Evolutionary conservation across 2,113 vertebrate species (phyloP).

Genomic region (Pygathrix nemaeus): DNA sequence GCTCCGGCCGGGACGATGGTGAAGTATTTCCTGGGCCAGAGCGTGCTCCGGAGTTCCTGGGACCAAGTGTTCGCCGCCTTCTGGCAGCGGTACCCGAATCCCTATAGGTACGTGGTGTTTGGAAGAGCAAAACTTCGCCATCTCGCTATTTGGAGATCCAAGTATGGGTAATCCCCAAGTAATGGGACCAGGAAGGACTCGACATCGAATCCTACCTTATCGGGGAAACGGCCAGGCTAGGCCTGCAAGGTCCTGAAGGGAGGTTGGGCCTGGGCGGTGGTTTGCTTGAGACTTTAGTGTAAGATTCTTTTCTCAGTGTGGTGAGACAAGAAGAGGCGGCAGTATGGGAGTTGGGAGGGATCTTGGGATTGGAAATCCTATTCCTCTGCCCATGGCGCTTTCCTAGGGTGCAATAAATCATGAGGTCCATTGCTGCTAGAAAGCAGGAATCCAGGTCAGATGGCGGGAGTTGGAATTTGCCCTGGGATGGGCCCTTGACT

Average conservation of each 20-base stretch:
- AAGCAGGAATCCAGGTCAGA: conserved; percentile 33
- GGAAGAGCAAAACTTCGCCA: background rate
- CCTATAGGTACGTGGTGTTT: conserved; percentile 89
- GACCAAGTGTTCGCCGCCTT: conserved; percentile 86
- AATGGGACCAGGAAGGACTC: background rate
- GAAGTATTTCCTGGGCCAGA: conserved; percentile 55
- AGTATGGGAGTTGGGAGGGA: background rate
- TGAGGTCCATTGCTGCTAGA: background rate
- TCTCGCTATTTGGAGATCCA: background rate
- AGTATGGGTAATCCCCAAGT: background rate
- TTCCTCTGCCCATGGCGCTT: background rate
- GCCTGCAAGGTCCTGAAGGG: background rate
- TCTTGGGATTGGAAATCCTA: background rate
- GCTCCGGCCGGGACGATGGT: conserved; percentile 87
- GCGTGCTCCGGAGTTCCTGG: too few relatives aligned
- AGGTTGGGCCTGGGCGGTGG: background rate
- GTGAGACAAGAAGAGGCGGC: background rate
- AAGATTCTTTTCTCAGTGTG: background rate
- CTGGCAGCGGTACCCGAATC: conserved; percentile 97
- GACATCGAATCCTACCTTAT: background rate
- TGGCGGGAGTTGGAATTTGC: conserved; percentile 61
- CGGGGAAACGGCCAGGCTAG: background rate
- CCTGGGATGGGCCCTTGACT: background rate
- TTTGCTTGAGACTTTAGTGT: background rate
- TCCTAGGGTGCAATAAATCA: background rate